Evolutionary conservation across 37 sponge, comb jelly and placozoan species (phyloP).

Genomic region (Axinella damicornis): DNA sequence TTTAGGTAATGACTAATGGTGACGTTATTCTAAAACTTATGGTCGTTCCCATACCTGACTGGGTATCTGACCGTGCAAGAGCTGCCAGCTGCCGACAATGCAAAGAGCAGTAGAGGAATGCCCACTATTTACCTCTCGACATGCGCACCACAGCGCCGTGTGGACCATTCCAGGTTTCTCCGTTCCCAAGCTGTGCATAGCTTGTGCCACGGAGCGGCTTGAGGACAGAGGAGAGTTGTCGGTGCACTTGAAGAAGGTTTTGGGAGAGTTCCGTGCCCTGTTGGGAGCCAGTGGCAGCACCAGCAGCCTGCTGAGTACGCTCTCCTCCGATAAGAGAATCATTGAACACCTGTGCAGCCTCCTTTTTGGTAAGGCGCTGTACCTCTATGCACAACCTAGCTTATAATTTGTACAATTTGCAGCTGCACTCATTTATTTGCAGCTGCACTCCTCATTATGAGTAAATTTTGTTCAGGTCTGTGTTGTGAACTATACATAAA

Average conservation of each 20-base stretch:
- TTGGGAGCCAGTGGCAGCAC: constrained; percentile 9
- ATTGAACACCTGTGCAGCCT: constrained; percentile 36
- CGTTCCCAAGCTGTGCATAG: constrained; percentile 62
- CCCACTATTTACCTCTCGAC: constrained; percentile 55
- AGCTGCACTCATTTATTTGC: too few relatives aligned
- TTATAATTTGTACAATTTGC: too few relatives aligned
- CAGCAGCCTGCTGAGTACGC: neutral
- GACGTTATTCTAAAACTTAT: too few relatives aligned
- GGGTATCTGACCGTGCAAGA: too few relatives aligned
- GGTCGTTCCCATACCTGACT: too few relatives aligned
- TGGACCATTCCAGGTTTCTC: constrained; percentile 72
- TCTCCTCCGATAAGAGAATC: constrained; percentile 47
- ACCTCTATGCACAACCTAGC: too few relatives aligned
- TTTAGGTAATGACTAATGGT: too few relatives aligned
- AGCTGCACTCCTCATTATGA: too few relatives aligned
- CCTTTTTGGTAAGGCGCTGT: constrained; percentile 51
- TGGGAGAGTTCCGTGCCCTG: constrained; percentile 54
- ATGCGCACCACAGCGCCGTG: constrained; percentile 65
- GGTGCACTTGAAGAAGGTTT: constrained; percentile 52
- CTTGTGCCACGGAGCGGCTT: constrained; percentile 65
- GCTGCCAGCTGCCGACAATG: neutral
- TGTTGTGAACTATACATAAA: too few relatives aligned
- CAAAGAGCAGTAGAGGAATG: neutral
- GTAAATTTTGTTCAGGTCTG: too few relatives aligned
- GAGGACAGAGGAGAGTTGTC: constrained; percentile 16